Base-by-base conservation (phyloP, 2,113 vertebrate species). In the Seriola dumerili region DNA sequence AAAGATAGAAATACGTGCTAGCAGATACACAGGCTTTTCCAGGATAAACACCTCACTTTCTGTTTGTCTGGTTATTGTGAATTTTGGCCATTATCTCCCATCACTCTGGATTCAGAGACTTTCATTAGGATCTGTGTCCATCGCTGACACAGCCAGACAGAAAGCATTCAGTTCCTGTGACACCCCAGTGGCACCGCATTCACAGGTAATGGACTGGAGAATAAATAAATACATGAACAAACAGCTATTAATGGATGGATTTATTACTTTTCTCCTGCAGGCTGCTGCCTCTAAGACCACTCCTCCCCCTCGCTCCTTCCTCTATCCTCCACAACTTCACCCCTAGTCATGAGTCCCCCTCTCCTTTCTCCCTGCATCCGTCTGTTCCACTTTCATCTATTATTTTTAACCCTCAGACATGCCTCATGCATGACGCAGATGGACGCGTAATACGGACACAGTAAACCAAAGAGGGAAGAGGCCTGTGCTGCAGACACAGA, bases 401-500 rank as follows among this genome's bases (percentile, higher is more conserved):
- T 95, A 95, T 96, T 95, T 94, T 95, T 94, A 95, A 94, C 93
- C 89, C 87, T 84, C 55, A 89, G 89, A 81, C 90, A 63, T 87
- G 84, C 85, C 94, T 95, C 91, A 91, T 73, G 32, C 54, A 63
- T 96, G 95, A 96, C 94, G 94, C 94, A 95, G 83, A 94, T 92
- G 78, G 86, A 77, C 74, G 50, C 89, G 89, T 81, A 92, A 92
- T 50, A 72, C 57, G 5, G 86, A 91, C 89, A 74, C 61, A 29
- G 59, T 36, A 78, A 81, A 83, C 77, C 32, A 36, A 57, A 82
- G 78, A 89, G 83, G 62, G 76, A 80, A 64, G 59, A 50, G 81
- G 76, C 71, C 77, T 76, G 65, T 42, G 74, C 55, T 85, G 65
- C 52, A 74, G 75, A 57, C n/a, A 63, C 13, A 55, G 42, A 59